Evolutionary conservation across 2,888 invertebrate genomes (phyloP), one percentile per base, ranked within the genome.

Genomic region (Biston stratarius): DNA sequence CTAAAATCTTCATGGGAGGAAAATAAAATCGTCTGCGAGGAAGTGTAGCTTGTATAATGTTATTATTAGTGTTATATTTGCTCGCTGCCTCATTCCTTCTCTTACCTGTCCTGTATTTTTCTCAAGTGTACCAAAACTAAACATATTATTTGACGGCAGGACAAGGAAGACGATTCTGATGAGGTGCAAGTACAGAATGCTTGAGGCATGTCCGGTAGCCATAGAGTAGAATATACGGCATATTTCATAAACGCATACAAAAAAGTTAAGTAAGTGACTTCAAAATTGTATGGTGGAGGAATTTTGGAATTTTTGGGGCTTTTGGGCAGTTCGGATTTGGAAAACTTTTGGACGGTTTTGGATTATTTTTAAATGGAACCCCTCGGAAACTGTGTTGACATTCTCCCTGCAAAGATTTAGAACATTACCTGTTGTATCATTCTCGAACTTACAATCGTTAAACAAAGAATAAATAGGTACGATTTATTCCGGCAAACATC

Each of bases 121-220:
- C 38, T 9, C 3, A 38, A 38, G 38, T 38, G 38, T 38, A 38
- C 38, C 38, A 38, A 38, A 9, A 62, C 49, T 58, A 14, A 57
- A 33, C 9, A 44, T 44, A 38, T 69, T 61, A 57, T 72, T 67
- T 64, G 33, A 55, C 51, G 56, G 75, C 83, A 83, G 83, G 83
- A 83, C 61, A 75, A 73, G 24, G 82, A 79, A 71, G 79, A 76
- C 69, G 59, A 69, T 74, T 60, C 77, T 69, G 64, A 71, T 61
- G 57, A 76, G 67, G 68, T 67, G 61, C 77, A 79, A 77, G 83
- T 82, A 83, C 72, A 75, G 72, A 78, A 77, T 74, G 74, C 73
- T 76, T 81, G 78, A 79, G 69, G 81, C 78, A 78, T 83, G 80
- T 66, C 67, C 56, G 15, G 62, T 74, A 72, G 59, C 55, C 58